Percentiles rank a stretch among this genome's conserved stretches.
These are phyloP conservation scores for Zaprionus vittiger DNA, from an alignment of 1,140 invertebrate species.

Conservation along the genomic window DNA sequence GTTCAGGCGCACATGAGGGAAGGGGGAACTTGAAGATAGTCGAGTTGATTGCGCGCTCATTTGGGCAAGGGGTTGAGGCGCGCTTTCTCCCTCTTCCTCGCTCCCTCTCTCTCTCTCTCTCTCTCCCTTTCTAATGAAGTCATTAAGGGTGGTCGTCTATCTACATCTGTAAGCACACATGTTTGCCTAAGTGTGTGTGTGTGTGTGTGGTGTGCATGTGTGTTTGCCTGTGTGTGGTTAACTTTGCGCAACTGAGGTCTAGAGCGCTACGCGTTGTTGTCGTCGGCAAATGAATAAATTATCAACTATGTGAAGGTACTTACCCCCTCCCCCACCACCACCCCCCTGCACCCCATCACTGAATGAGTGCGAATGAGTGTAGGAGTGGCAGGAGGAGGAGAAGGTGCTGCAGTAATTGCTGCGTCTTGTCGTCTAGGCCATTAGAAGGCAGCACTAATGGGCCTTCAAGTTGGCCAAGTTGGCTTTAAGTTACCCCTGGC, in stretches of 20 bases:
- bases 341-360: background rate
- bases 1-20: background rate
- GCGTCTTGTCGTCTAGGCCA: conserved; percentile 76
- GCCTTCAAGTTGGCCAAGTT: conserved; percentile 15
- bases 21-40: conserved; percentile 33
- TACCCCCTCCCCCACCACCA: conserved; percentile 17
- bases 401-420: conserved; percentile 62
- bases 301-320: conserved; percentile 75
- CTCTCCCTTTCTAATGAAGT: conserved; percentile 65
- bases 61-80: conserved; percentile 38
- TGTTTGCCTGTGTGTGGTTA: conserved; percentile 60
- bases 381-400: background rate
- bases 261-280: conserved; percentile 44
- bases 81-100: background rate
- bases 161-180: conserved; percentile 25
- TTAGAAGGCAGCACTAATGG: conserved; percentile 70
- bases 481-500: conserved; percentile 8
- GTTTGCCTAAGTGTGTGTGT: conserved; percentile 3
- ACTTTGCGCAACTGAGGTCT: conserved; percentile 60
- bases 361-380: conserved; percentile 31
- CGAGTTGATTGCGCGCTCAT: conserved; percentile 42
- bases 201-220: conserved; percentile 8
- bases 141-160: conserved; percentile 68
- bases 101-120: background rate
- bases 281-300: conserved; percentile 77